phyloP scores from a whole-genome alignment of 2,888 invertebrate genomes.

The Entomobrya proxima region DNA sequence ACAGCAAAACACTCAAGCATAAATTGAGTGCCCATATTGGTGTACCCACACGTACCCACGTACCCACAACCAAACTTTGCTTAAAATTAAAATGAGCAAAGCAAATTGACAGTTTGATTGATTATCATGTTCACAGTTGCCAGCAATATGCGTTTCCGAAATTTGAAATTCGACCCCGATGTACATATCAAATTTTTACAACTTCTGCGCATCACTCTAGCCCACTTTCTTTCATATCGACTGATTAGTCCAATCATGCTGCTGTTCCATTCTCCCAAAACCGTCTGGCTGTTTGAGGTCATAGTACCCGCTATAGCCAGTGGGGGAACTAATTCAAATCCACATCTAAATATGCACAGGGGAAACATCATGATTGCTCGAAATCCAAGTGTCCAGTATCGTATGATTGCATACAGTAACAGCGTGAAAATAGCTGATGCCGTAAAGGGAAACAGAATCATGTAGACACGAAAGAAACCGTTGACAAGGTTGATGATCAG shows the following conservation, averaged over 20 bases:
- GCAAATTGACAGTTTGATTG: background rate
- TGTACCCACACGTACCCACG: too few relatives aligned
- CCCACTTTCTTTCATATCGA: background rate
- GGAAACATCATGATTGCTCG: background rate
- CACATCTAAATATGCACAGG: background rate
- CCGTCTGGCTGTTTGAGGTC: background rate
- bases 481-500: background rate
- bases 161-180: background rate
- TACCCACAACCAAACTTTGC: too few relatives aligned
- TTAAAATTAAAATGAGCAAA: background rate
- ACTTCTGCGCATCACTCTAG: background rate
- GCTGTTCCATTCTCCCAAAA: background rate
- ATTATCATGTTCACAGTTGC: background rate
- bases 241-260: too few relatives aligned
- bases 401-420: background rate
- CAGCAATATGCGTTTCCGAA: background rate
- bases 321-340: background rate
- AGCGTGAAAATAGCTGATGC: background rate
- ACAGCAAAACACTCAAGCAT: too few relatives aligned
- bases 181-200: background rate
- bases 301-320: background rate
- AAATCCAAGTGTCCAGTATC: background rate
- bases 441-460: background rate
- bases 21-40: too few relatives aligned
- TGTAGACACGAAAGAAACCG: background rate